Conservation (phyloP, 2,113 vertebrate genomes). For the Lichenostomus cassidix region DNA sequence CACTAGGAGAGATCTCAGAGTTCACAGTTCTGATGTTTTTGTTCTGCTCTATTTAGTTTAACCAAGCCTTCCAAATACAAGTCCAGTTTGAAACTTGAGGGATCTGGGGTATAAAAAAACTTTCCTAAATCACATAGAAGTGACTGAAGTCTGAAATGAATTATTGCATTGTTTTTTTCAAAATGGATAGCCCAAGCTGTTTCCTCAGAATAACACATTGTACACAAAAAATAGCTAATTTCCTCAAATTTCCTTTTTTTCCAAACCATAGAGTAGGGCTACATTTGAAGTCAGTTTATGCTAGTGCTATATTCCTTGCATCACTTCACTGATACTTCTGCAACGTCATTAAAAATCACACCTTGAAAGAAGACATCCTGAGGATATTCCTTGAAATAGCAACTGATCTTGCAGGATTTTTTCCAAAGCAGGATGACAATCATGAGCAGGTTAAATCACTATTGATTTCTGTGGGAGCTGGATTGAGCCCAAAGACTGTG, state of each 20-base stretch:
- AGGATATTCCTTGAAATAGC: constrained; percentile 24
- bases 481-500: background rate
- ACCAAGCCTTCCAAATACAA: background rate
- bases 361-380: constrained; percentile 1
- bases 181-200: background rate
- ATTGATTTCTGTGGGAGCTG: constrained; percentile 43
- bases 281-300: background rate
- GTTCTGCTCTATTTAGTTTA: background rate
- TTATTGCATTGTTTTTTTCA: background rate
- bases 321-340: background rate
- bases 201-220: background rate
- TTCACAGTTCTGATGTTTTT: background rate
- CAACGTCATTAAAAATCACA: background rate
- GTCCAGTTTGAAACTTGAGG: background rate
- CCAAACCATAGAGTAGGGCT: background rate
- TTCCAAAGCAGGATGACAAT: constrained; percentile 31
- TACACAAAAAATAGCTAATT: background rate
- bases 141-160: background rate
- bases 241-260: background rate
- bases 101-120: background rate
- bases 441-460: constrained; percentile 14
- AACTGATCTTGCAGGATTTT: constrained; percentile 11
- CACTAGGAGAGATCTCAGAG: background rate
- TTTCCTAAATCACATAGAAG: background rate
- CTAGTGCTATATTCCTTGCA: background rate